Evolutionary conservation across 2,888 invertebrate species (phyloP).

Genomic region (Pardosa pseudoannulata): DNA sequence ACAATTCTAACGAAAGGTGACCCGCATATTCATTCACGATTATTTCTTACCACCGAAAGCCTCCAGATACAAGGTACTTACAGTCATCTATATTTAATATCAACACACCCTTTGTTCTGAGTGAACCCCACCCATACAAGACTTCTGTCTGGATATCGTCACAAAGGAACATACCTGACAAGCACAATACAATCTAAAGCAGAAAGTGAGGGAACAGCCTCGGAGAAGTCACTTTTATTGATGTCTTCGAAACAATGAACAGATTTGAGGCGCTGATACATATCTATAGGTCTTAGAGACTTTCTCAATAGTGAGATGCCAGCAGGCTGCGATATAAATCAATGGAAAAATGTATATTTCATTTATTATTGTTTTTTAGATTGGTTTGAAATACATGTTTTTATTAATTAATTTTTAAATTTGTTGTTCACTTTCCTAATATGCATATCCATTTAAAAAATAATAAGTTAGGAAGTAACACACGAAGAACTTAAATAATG

Average conservation of each 20-base stretch:
- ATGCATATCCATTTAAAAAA: too few relatives aligned
- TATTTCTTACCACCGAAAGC: background rate
- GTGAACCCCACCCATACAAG: slow-evolving; percentile 1
- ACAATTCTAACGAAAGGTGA: too few relatives aligned
- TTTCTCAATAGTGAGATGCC: background rate
- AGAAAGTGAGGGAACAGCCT: background rate
- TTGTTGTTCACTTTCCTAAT: too few relatives aligned
- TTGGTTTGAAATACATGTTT: too few relatives aligned
- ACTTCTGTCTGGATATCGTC: background rate
- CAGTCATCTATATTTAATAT: slow-evolving; percentile 4
- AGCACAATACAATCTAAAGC: background rate
- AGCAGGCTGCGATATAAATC: background rate
- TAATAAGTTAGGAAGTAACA: too few relatives aligned
- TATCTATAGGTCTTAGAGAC: background rate
- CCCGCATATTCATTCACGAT: too few relatives aligned
- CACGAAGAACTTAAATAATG: too few relatives aligned
- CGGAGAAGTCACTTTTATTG: background rate
- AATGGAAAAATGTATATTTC: background rate
- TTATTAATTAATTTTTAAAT: too few relatives aligned
- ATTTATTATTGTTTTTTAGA: too few relatives aligned
- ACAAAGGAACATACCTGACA: background rate
- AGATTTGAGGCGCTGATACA: background rate
- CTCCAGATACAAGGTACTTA: background rate
- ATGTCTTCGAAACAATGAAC: background rate
- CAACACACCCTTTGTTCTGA: background rate